Evolutionary conservation across 2,113 vertebrate species (phyloP), one percentile per base, ranked within the genome.

Genomic region (Rhagologus leucostigma): DNA sequence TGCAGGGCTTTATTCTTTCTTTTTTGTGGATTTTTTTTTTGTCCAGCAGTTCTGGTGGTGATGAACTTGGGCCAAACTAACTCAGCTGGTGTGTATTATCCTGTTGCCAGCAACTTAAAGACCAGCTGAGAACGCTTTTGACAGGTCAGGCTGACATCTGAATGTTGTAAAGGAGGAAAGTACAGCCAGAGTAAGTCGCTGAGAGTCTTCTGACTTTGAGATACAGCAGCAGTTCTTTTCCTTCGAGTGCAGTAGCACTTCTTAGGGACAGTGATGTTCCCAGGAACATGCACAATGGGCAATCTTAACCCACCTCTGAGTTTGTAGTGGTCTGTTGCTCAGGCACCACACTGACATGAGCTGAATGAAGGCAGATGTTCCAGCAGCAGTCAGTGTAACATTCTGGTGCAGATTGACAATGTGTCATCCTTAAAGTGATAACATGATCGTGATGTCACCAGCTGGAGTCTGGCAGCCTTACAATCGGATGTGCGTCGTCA

Each of bases 61-160:
- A 32, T 80, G 90, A 96, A 86, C 22, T 78, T 81, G 73, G 60
- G 85, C 92, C 90, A 94, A 33, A 57, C 27, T 70, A 89, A 50
- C 1, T 96, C 95, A 94, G 85, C 88, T 96, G 92, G 39, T 95
- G 73, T 87, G 69, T 79, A 27, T 92, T 93, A 92, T 73, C 69
- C 39, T 60, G 8, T 68, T 94, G 83, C 86, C 88, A 89, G 65
- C 78, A 95, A 87, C 60, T 4, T 64, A 59, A 63, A 90, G 73
- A 87, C 73, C 93, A 95, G 83, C 85, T 92, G 90, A 95, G 80
- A 93, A 78, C 64, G 49, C 86, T 86, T 87, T 57, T 93, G 73
- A 84, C 20, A 44, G 95, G 93, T 96, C 95, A 95, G 88, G 83
- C 86, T 96, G 96, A 97, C 92, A 95, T 92, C 44, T 65, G n/a